Percentiles rank a stretch among this genome's conserved stretches.
Evolutionary conservation across 2,797 vertebrate species (phyloP).

Genomic region (Tokudaia muenninki): DNA sequence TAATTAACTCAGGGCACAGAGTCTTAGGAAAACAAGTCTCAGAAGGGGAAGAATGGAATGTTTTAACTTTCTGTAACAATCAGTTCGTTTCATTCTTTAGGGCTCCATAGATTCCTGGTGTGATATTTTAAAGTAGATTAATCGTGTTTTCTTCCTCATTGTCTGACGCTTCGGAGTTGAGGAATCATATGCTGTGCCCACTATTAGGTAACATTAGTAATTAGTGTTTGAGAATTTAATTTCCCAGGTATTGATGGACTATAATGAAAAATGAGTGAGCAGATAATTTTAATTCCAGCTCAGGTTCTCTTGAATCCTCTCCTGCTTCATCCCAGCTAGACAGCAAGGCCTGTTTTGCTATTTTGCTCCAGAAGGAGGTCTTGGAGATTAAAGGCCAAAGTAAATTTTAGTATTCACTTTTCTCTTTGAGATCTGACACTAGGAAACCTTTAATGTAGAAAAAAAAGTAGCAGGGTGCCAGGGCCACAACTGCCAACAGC

Average conservation of each 20-base stretch:
- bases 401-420: background rate
- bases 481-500: background rate
- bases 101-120: background rate
- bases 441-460: background rate
- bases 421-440: background rate
- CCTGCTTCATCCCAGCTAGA: background rate
- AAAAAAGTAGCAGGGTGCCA: background rate
- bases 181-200: background rate
- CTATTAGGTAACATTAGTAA: background rate
- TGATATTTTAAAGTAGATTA: background rate
- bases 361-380: background rate
- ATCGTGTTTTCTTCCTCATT: background rate
- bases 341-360: background rate
- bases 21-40: background rate
- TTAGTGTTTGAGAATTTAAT: conserved; percentile 23
- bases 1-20: background rate
- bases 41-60: background rate
- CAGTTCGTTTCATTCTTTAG: background rate
- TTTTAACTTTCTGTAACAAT: background rate
- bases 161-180: background rate
- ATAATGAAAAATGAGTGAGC: background rate
- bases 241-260: background rate
- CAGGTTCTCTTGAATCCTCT: background rate
- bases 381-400: conserved; percentile 38
- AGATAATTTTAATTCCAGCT: conserved; percentile 20